Percentiles rank a stretch among this genome's conserved stretches.
These are phyloP conservation scores for Guaruba guarouba DNA, from an alignment of 2,113 vertebrate genomes.

Conservation along the genomic window DNA sequence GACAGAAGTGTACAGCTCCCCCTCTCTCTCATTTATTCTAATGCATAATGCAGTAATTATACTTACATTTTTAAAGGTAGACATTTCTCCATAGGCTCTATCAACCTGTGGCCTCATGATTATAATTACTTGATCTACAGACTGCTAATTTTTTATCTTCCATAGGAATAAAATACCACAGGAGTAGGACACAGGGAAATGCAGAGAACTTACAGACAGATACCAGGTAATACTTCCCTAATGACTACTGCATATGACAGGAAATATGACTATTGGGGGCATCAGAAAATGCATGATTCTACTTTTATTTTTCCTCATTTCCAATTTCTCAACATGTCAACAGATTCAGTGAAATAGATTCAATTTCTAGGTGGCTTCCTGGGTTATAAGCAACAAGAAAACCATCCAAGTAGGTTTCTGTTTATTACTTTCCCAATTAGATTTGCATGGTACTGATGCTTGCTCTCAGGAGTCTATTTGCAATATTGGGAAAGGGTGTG, in stretches of 20 bases:
- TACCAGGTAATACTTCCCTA: not conserved
- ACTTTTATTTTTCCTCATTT: not conserved
- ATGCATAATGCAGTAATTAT: conserved; percentile 55
- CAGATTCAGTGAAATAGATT: conserved; percentile 44
- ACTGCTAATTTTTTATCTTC: conserved; percentile 54
- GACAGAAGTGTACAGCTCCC: not conserved
- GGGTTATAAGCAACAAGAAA: conserved; percentile 47
- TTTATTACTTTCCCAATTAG: conserved; percentile 70
- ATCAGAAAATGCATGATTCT: not conserved
- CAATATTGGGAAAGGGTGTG: conserved; percentile 52
- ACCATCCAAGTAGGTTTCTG: conserved; percentile 41
- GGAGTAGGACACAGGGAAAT: conserved; percentile 3
- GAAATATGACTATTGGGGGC: not conserved
- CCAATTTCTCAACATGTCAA: conserved; percentile 31
- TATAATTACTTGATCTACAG: conserved; percentile 64
- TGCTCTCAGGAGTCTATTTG: conserved; percentile 47
- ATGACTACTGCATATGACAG: not conserved
- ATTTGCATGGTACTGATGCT: conserved; percentile 64
- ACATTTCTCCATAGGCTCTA: conserved; percentile 64
- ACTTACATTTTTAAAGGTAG: conserved; percentile 63
- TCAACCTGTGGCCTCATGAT: conserved; percentile 53
- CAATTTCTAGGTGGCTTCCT: conserved; percentile 54
- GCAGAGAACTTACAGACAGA: not conserved
- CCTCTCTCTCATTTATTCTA: conserved; percentile 29
- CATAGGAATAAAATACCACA: conserved; percentile 42